Evolutionary conservation across 2,113 vertebrate genomes (phyloP), one percentile per base, ranked within the genome.

Genomic region (Thinocorus orbignyianus): DNA sequence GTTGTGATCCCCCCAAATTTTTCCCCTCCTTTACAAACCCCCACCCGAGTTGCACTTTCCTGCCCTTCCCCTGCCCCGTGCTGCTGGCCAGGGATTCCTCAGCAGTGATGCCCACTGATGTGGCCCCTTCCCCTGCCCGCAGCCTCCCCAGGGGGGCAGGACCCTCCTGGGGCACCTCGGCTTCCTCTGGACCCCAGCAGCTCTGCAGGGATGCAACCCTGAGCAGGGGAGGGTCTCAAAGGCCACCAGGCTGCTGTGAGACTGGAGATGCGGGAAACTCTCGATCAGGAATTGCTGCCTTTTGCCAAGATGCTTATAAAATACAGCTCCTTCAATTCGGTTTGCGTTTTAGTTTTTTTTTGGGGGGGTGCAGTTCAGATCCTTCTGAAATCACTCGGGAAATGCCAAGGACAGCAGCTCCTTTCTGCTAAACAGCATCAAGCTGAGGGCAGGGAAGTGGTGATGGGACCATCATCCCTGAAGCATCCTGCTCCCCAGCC

Each of bases 91-190:
- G 37, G 61, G 65, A 62, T 23, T 30, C 35, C 19, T 39, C 49
- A 0, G n/a, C 69, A 25, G 37, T 9, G 49, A 39, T 35, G n/a
- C 16, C 33, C 44, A 8, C 22, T 1, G 10, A 31, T 24, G n/a
- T 1, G 3, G 61, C 12, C 73, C 51, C 31, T 44, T 58, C 24
- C 55, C 25, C 46, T 39, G 52, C 37, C 57, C 0, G 0, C 65
- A 70, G 55, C 24, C 49, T 44, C 48, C 31, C 14, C 0, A 1
- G 28, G 52, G 23, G 39, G 39, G 33, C 48, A 66, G 57, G 49
- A 71, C 48, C 16, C 26, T 60, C 17, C 25, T 0, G 6, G n/a
- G 24, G 20, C 35, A 20, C 31, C 62, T 69, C 0, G 0, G 79
- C 44, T 44, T 76, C 41, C 70, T 54, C 77, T 18, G 37, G 58